Conservation (phyloP, 1,140 invertebrate species). For the Camponotus pennsylvanicus region DNA sequence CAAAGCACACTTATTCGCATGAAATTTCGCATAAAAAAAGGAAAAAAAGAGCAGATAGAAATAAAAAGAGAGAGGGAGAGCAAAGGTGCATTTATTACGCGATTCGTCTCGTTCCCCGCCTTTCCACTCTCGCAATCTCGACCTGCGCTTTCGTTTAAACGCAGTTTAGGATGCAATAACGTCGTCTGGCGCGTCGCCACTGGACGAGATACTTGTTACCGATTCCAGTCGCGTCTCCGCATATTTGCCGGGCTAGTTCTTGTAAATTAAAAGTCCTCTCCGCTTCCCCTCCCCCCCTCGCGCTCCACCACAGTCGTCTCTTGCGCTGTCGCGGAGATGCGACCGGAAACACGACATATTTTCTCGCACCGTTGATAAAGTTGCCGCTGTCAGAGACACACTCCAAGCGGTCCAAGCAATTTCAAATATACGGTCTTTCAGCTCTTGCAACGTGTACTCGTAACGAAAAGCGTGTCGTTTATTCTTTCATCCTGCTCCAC, state of each 20-base stretch:
- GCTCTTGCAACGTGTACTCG: background rate
- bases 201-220: conserved; percentile 62
- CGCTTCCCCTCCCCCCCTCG: background rate
- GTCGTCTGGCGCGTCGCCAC: conserved; percentile 68
- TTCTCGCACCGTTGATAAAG: conserved; percentile 43
- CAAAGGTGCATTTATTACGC: conserved; percentile 16
- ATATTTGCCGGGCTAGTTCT: conserved; percentile 50
- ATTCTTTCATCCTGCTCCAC: background rate
- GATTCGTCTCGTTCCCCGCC: background rate
- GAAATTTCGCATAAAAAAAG: background rate
- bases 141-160: conserved; percentile 47
- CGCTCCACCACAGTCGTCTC: too few species aligned
- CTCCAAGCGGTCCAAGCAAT: conserved; percentile 34
- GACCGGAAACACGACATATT: conserved; percentile 35
- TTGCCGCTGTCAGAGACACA: conserved; percentile 44
- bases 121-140: conserved; percentile 35
- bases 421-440: conserved; percentile 27
- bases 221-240: conserved; percentile 68
- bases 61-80: background rate
- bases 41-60: background rate
- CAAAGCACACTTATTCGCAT: background rate
- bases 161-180: conserved; percentile 53
- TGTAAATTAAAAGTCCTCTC: conserved; percentile 68
- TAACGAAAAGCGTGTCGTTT: conserved; percentile 20
- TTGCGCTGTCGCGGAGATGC: conserved; percentile 1